phyloP scores from a whole-genome alignment of 2,113 vertebrate species.

The Macroglossus sobrinus region DNA sequence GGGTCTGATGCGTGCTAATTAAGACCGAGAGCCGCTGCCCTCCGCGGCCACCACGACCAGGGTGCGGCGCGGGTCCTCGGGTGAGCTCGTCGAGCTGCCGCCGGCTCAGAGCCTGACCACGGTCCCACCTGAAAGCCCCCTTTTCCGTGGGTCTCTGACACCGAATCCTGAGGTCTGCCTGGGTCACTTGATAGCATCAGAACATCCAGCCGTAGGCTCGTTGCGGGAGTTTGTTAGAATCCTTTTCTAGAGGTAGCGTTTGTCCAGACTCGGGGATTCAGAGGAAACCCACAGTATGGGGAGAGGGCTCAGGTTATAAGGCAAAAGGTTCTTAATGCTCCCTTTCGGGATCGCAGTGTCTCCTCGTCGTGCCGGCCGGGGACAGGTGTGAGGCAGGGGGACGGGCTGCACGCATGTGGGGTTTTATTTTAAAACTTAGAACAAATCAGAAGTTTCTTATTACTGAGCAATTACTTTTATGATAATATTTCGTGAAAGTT shows the following conservation, averaged over 20 bases:
- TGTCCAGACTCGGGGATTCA: neutral
- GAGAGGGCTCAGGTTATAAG: neutral
- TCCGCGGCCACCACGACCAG: neutral
- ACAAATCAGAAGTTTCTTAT: constrained; percentile 61
- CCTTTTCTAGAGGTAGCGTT: neutral
- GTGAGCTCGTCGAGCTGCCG: too few relatives aligned
- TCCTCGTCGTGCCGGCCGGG: neutral
- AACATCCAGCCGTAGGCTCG: neutral
- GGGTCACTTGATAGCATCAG: neutral
- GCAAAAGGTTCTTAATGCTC: neutral
- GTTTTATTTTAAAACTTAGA: constrained; percentile 61
- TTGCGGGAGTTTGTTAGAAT: neutral
- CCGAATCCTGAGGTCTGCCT: neutral
- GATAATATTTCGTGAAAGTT: constrained; percentile 45
- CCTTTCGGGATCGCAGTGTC: neutral
- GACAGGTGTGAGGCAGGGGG: neutral
- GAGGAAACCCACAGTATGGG: neutral
- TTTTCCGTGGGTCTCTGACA: neutral
- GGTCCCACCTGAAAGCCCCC: too few relatives aligned
- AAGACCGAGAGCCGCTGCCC: neutral
- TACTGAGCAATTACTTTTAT: constrained; percentile 53
- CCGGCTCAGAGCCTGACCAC: neutral
- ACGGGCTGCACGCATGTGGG: neutral
- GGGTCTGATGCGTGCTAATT: neutral
- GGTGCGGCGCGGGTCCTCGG: too few relatives aligned